phyloP scores from a whole-genome alignment of 2,797 vertebrate genomes.

The Brotogeris chrysoptera region DNA sequence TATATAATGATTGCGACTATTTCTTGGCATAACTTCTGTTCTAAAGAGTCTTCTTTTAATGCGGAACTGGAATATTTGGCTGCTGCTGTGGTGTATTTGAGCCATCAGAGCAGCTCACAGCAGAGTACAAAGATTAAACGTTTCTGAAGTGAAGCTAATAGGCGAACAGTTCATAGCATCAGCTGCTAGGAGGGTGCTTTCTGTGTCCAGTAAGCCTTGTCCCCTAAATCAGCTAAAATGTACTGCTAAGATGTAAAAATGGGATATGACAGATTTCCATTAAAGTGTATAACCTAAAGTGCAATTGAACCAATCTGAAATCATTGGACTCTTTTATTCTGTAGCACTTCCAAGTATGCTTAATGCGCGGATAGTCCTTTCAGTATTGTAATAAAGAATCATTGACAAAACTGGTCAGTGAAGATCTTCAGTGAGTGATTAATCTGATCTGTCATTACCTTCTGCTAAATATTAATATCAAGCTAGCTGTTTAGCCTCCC shows the following conservation, averaged over 20 bases:
- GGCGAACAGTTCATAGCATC: background rate
- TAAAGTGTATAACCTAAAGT: background rate
- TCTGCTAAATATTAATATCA: background rate
- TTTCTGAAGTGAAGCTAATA: background rate
- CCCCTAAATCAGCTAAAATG: background rate
- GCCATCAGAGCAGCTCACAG: background rate
- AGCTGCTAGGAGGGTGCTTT: background rate
- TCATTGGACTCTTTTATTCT: background rate
- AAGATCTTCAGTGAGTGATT: background rate
- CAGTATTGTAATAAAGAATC: background rate
- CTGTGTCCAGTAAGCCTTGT: background rate
- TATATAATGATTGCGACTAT: background rate
- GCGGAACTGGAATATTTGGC: slow-evolving; percentile 15
- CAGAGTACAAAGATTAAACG: background rate
- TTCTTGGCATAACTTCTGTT: slow-evolving; percentile 1
- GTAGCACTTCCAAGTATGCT: background rate
- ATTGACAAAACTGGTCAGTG: background rate
- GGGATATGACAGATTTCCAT: background rate
- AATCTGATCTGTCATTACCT: background rate
- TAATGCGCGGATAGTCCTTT: background rate
- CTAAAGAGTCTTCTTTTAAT: slow-evolving; percentile 5
- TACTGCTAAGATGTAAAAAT: background rate
- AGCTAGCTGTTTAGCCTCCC: background rate
- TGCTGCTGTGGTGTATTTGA: background rate
- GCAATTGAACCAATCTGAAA: background rate